These are phyloP conservation scores for Leptinotarsa juncta DNA, from an alignment of 2,888 invertebrate species.

Conservation along the genomic window DNA sequence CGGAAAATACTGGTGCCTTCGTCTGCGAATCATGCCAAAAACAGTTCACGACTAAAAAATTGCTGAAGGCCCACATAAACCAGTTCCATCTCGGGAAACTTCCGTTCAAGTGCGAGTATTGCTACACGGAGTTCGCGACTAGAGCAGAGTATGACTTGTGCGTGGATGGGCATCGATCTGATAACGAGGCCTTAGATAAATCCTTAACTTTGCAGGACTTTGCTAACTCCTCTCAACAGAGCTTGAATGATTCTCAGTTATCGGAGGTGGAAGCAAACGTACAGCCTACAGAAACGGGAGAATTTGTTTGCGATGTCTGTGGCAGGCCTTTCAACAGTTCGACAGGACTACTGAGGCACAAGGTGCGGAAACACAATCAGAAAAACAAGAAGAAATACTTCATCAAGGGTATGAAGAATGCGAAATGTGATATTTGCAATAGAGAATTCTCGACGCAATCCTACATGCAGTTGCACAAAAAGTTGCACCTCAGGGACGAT, in stretches of 20 bases:
- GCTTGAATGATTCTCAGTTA: constrained; percentile 39
- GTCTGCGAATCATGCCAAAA: constrained; percentile 59
- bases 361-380: constrained; percentile 60
- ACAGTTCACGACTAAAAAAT: constrained; percentile 54
- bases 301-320: constrained; percentile 58
- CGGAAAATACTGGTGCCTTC: constrained; percentile 46
- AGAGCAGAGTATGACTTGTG: constrained; percentile 56
- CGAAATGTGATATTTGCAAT: constrained; percentile 63
- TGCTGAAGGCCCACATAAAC: constrained; percentile 59
- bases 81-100: constrained; percentile 59
- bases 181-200: constrained; percentile 50
- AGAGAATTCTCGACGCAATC: constrained; percentile 62
- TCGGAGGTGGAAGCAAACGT: constrained; percentile 44
- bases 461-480: constrained; percentile 62
- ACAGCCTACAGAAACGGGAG: constrained; percentile 50
- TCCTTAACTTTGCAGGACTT: constrained; percentile 60
- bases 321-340: constrained; percentile 56
- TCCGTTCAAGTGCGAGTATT: constrained; percentile 60
- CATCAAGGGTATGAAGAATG: constrained; percentile 63
- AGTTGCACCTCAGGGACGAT: constrained; percentile 59
- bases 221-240: constrained; percentile 41
- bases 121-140: constrained; percentile 56
- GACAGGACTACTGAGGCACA: constrained; percentile 60
- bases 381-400: constrained; percentile 61
- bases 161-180: constrained; percentile 53